These are phyloP conservation scores for Penaeus chinensis DNA, from an alignment of 1,140 invertebrate genomes.

Conservation along the genomic window DNA sequence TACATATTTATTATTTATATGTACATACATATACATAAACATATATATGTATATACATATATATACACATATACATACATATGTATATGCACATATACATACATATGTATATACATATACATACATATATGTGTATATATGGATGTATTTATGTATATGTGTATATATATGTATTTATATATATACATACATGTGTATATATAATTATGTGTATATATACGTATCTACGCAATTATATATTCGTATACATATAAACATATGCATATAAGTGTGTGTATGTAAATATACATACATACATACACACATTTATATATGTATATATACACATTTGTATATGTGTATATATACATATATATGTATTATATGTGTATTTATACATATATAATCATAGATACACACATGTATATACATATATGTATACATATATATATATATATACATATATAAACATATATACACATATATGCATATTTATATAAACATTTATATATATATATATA, in stretches of 20 bases:
- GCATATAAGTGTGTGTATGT: no score
- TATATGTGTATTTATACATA: conserved; percentile 19
- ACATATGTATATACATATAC: not conserved
- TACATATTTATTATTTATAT: no score
- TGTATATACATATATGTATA: no score
- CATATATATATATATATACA: conserved; percentile 5
- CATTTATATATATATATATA: not conserved
- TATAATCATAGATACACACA: conserved; percentile 6
- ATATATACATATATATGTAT: conserved; percentile 5
- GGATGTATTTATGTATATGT: no score
- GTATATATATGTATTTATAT: not conserved
- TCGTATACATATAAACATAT: no score
- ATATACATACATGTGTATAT: not conserved
- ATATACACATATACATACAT: conserved; percentile 12
- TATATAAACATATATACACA: conserved; percentile 11
- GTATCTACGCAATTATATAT: not conserved
- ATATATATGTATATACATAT: conserved; percentile 10
- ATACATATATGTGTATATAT: no score
- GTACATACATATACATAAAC: no score
- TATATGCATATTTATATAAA: conserved; percentile 1
- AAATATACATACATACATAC: no score
- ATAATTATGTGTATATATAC: conserved; percentile 8
- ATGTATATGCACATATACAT: conserved; percentile 4
- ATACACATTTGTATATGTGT: not conserved
- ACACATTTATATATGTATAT: no score